Percentiles rank a stretch among this genome's conserved stretches.
phyloP scores from a whole-genome alignment of 2,888 invertebrate species.

The Lamellibrachia columna region DNA sequence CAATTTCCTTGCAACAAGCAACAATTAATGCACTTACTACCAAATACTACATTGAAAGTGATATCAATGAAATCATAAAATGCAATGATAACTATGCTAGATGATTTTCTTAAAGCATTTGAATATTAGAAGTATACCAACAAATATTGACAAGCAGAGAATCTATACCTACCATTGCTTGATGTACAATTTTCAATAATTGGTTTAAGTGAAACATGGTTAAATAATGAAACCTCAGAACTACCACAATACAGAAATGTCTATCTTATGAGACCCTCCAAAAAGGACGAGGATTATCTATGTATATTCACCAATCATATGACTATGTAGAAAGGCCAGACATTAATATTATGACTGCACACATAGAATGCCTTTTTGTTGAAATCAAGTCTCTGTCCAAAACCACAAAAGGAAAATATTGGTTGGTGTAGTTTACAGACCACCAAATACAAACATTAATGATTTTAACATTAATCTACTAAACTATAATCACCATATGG shows the following conservation, averaged over 20 bases:
- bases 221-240: no score
- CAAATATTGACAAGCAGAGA: background rate
- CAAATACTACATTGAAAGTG: background rate
- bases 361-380: background rate
- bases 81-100: background rate
- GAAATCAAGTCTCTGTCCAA: background rate
- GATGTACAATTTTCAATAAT: background rate
- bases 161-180: background rate
- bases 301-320: background rate
- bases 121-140: no score
- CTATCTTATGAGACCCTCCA: background rate
- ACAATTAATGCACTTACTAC: background rate
- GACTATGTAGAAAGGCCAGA: background rate
- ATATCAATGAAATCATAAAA: background rate
- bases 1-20: background rate
- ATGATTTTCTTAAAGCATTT: background rate
- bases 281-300: background rate
- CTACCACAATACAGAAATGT: background rate
- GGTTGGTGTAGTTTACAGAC: background rate
- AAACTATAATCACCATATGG: background rate
- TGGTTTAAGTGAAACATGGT: background rate
- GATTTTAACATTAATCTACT: background rate
- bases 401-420: background rate
- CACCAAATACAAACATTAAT: no score
- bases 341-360: background rate